Percentiles rank a stretch among this genome's conserved stretches.
phyloP scores from a whole-genome alignment of 2,113 vertebrate genomes.

The Thermophis baileyi region DNA sequence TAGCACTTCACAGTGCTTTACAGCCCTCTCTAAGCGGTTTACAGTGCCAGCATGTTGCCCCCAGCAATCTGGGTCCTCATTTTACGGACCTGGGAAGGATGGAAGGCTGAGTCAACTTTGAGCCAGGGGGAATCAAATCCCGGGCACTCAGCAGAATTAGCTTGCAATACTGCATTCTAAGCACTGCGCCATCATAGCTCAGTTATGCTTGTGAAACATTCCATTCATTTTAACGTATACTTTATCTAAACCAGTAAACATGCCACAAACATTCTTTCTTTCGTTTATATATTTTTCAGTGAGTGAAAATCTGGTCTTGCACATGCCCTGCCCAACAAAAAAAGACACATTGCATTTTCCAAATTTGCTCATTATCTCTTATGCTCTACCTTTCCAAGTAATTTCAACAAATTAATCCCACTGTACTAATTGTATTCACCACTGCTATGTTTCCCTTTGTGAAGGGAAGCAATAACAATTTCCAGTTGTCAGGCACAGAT shows the following conservation, averaged over 20 bases:
- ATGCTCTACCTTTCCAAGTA: neutral
- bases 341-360: neutral
- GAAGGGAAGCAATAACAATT: neutral
- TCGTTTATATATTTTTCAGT: neutral
- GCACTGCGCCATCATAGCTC: neutral
- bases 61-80: neutral
- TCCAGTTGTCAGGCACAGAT: neutral
- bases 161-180: neutral
- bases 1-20: neutral
- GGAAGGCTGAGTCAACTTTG: neutral
- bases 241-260: neutral
- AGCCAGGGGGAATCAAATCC: neutral
- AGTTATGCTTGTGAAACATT: neutral
- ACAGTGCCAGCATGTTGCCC: neutral
- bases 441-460: neutral
- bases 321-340: neutral
- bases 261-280: neutral
- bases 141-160: neutral
- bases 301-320: neutral
- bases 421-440: neutral
- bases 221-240: neutral
- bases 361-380: neutral
- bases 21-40: neutral
- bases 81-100: neutral
- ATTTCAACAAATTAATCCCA: neutral